Base-by-base conservation (phyloP, 2,797 vertebrate species). In the Tragopan temminckii region DNA sequence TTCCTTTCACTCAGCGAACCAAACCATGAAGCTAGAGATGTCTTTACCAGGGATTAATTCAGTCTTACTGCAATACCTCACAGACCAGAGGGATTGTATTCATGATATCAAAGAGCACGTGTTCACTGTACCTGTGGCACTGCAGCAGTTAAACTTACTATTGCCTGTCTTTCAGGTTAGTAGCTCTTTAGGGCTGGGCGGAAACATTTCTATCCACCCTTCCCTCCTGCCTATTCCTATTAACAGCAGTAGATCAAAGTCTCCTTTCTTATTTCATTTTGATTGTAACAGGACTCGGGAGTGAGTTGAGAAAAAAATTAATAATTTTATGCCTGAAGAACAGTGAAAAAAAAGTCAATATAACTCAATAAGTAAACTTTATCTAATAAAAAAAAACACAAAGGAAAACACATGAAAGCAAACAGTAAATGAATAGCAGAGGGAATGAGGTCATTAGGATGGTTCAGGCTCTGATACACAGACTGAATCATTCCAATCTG, bases 301-400 rank as follows among this genome's bases (percentile, higher is more conserved):
- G 52, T 0, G 0, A 80, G 62, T 52, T 81, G 84, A 91, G 70
- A 85, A 69, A 90, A 87, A 48, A 27, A 66, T 67, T 38, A 69
- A 88, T 80, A 31, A 66, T 89, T 77, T 90, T 88, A 42, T 59
- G 18, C 64, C 33, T 48, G 52, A 77, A 85, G 50, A 92, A 89
- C 75, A 94, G 84, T 50, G 5, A 76, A 43, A 43, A 43, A 94
- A 91, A 95, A 83, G 69, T 78, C 79, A 93, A 85, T 90, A 29
- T 11, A 79, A 89, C 12, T 78, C 55, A 90, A 36, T 27, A 40
- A 93, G 84, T 27, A 59, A 13, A 57, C 15, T 72, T 76, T 27
- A 6, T 80, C 21, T 45, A 79, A 92, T 69, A 55, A 74, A 53
- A 74, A 61, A 29, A 76, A 67, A 13, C 53, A 81, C 21, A 57